phyloP scores from a whole-genome alignment of 2,797 vertebrate species.

The Rhinella marina region DNA sequence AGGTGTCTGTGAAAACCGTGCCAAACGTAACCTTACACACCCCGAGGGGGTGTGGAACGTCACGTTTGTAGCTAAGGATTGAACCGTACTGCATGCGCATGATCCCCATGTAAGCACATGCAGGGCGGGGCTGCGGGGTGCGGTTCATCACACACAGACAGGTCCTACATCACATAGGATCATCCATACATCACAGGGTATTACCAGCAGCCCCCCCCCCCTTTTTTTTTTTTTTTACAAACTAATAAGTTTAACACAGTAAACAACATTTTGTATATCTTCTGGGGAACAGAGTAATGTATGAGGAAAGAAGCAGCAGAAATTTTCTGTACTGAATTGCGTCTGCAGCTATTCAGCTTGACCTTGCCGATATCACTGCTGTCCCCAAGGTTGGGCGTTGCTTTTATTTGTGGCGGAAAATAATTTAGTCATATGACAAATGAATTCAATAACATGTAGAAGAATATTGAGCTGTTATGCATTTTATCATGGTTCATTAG shows the following conservation, averaged over 20 bases:
- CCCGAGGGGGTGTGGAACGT: no score
- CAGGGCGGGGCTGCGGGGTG: no score
- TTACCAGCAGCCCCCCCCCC: no score
- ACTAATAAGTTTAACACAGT: background rate
- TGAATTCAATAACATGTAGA: background rate
- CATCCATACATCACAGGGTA: no score
- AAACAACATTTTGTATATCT: background rate
- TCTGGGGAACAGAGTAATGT: background rate
- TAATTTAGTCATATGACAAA: conserved; percentile 7
- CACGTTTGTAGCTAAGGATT: no score
- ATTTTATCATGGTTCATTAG: background rate
- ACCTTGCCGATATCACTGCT: background rate
- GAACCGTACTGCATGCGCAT: no score
- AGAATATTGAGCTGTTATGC: background rate
- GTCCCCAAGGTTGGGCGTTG: background rate
- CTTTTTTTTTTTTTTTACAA: background rate
- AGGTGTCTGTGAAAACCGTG: no score
- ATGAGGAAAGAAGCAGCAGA: background rate
- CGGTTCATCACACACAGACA: no score
- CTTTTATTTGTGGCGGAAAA: background rate
- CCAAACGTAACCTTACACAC: no score
- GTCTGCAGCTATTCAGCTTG: background rate
- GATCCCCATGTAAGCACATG: no score
- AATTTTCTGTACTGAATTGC: background rate
- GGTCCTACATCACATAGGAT: no score